Evolutionary conservation across 2,113 vertebrate genomes (phyloP), one percentile per base, ranked within the genome.

Genomic region (Myotis brandtii): DNA sequence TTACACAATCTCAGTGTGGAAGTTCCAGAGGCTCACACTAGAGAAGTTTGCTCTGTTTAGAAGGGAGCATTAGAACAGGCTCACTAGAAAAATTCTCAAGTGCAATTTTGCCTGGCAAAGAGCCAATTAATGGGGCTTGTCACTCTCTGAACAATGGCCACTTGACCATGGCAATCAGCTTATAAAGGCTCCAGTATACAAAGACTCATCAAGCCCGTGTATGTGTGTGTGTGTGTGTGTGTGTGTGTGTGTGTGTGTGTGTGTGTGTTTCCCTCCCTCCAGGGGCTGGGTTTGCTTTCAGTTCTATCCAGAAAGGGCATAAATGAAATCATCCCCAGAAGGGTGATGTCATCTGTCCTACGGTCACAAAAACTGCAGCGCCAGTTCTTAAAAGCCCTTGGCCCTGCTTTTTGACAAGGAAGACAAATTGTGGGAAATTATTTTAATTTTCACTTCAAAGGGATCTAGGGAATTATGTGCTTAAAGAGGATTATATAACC

Each of bases 361-460:
- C 43, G 73, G 70, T 94, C 87, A 70, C 40, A 0, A 79, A 75
- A 92, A 80, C 79, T 34, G 46, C 50, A n/a, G 25, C 37, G 56
- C n/a, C 16, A 37, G 43, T 62, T 85, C 82, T 91, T 75, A 76
- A 91, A 89, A 81, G 82, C 91, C 86, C 93, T 94, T 94, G 95
- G 89, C 83, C 70, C 81, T 50, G 70, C 79, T 92, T 97, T 86
- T 83, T 87, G 93, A 97, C 94, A 95, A 86, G 67, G 43, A 93
- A 94, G 95, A 95, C 50, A 95, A 79, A 94, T 87, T 43, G 80
- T 46, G 86, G 83, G 52, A 72, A 94, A 94, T 92, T 13, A 92
- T 85, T 95, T 95, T 93, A 83, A 95, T 93, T 96, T 95, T 94
- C 87, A 77, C 86, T 84, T 93, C 70, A 89, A 81, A 67, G 52